Base-by-base conservation (phyloP, 2,888 invertebrate species). In the Fabriciana adippe region DNA sequence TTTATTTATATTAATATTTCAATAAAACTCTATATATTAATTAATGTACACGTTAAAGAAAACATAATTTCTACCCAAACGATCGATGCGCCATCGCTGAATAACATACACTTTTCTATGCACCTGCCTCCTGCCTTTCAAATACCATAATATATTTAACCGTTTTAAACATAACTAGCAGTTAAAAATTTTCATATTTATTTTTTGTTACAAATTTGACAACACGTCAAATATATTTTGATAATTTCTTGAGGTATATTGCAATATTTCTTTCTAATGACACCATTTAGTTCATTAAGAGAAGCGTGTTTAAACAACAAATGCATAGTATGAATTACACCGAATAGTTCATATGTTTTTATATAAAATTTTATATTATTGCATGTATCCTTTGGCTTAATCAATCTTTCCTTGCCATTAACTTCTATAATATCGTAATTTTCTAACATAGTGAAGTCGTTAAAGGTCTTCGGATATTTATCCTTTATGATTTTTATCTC, bases 191-290 rank as follows among this genome's bases (percentile, higher is more conserved):
- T 35, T 41, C 16, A n/a, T 53, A 16, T 57, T n/a, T 55, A 41
- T 66, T 65, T 73, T 56, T 77, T 70, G 31, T 74, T 79, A 76
- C 90, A 90, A 63, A 69, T 54, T 60, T 78, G 78, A 75, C 89
- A 90, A 75, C 87, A 85, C 51, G 75, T 75, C 55, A 89, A 76
- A 79, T 89, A 91, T 21, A 89, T 75, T 73, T 85, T 88, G 15
- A 90, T 88, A 15, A 81, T 85, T 74, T 89, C 88, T 76, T 86
- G 89, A 0, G 90, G 87, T 11, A 90, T 74, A 76, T 91, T 90
- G 78, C 88, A 89, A 74, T 86, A 89, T 73, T 89, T 89, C 0
- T 80, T 81, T 78, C 85, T 90, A 4, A 89, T 75, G 76, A 88
- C 80, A 0, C 60, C 15, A 55, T 89, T 83, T 82, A 91, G 83